These are phyloP conservation scores for Aphrophora alni DNA, from an alignment of 2,888 invertebrate species.

Conservation along the genomic window DNA sequence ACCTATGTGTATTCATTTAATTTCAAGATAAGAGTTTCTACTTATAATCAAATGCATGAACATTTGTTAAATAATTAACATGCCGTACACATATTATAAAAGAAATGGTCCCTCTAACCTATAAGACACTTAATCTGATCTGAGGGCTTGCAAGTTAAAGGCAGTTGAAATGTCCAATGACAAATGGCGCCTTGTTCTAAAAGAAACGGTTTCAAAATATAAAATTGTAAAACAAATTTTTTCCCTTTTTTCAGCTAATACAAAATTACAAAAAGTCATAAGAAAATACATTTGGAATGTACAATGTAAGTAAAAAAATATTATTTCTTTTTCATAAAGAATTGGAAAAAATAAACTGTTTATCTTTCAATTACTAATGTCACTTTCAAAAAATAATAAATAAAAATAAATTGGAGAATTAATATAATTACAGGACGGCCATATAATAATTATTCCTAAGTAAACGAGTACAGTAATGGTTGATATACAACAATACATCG, in stretches of 20 bases:
- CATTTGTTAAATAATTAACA: not conserved
- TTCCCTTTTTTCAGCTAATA: not conserved
- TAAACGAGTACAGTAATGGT: not conserved
- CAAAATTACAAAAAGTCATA: not conserved
- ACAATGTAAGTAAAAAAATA: not conserved
- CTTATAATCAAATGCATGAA: not conserved
- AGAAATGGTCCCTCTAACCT: not conserved
- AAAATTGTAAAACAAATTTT: not conserved
- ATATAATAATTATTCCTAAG: not conserved
- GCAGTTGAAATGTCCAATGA: not conserved
- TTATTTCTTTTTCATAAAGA: not conserved
- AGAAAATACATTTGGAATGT: conserved; percentile 9
- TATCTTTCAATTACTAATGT: no score
- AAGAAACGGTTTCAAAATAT: not conserved
- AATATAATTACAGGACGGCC: not conserved
- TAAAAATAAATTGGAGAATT: not conserved
- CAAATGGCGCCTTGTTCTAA: not conserved
- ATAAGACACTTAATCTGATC: conserved; percentile 1
- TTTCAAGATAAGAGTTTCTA: no score
- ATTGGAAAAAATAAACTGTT: not conserved
- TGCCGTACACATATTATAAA: not conserved
- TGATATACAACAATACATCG: not conserved
- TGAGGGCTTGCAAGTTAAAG: not conserved
- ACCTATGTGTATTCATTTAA: no score
- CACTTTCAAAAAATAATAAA: not conserved